Conservation (phyloP, 2,888 invertebrate genomes). For the Antheraea yamamai region DNA sequence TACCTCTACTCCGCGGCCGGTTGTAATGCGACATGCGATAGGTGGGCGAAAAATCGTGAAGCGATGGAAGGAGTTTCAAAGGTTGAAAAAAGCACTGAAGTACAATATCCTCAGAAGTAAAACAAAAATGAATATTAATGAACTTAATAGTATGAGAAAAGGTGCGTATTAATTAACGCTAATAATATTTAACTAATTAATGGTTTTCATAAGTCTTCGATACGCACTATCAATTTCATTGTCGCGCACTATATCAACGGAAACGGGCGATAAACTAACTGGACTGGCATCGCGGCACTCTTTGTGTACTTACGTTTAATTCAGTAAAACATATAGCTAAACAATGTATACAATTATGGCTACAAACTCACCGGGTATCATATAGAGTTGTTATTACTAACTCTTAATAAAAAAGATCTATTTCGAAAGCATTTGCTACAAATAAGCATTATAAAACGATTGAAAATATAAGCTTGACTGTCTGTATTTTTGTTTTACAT, state of each 20-base stretch:
- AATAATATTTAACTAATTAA: conserved; percentile 9
- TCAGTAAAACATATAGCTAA: background rate
- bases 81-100: too few species aligned
- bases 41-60: too few species aligned
- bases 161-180: background rate
- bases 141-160: background rate
- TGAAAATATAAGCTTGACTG: background rate
- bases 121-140: background rate
- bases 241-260: conserved; percentile 3
- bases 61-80: too few species aligned
- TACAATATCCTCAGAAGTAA: too few species aligned
- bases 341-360: background rate
- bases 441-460: background rate
- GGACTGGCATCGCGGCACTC: conserved; percentile 1
- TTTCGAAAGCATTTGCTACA: background rate
- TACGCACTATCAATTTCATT: conserved; percentile 6
- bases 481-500: background rate
- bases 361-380: background rate
- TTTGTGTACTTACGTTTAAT: conserved; percentile 1
- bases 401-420: background rate
- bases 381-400: conserved; percentile 25
- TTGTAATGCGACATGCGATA: too few species aligned
- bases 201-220: conserved; percentile 1
- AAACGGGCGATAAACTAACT: conserved; percentile 1
- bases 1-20: too few species aligned